Evolutionary conservation across 2,797 vertebrate genomes (phyloP), one percentile per base, ranked within the genome.

Genomic region (Anguilla obscura): DNA sequence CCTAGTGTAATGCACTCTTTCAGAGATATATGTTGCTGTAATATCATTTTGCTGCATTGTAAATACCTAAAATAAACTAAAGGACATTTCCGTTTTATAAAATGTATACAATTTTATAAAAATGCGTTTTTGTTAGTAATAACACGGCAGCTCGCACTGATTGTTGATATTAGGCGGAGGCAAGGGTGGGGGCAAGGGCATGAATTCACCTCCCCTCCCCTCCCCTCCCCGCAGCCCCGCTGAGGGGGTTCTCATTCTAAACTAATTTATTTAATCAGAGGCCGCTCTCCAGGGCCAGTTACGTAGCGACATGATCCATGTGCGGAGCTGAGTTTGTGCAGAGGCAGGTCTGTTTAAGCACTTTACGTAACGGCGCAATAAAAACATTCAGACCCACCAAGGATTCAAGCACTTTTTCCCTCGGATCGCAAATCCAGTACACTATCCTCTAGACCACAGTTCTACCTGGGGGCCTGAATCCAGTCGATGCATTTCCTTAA

Each of bases 171-270:
- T 83, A 52, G 7, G 36, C 12, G 79, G 21, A 89, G 84, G 8
- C 21, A 86, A 33, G 54, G 80, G 88, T 40, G 66, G 89, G 85
- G 89, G 90, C 89, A 91, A 92, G 88, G 91, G 87, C 89, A 89
- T 54, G 45, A 86, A 86, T 69, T 9, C 40, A 4, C 40, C 40
- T 52, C 30, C 45, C 36, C 54, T 88, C 30, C 45, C 36, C 54
- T 88, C 74, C 85, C 48, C 45, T 88, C 58, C 66, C 36, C 0
- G 45, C 24, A 86, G 63, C 83, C 24, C 27, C 5, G 14, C 66
- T 71, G n/a, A 60, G 83, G 58, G 86, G 58, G 0, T 84, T 48
- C 45, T 10, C 36, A 7, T 63, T 82, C 9, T 45, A 48, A 50
- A 45, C 74, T 50, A 14, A 40, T 76, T 76, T 82, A 82, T 50